phyloP scores from a whole-genome alignment of 2,113 vertebrate genomes.

The Etheostoma cragini region DNA sequence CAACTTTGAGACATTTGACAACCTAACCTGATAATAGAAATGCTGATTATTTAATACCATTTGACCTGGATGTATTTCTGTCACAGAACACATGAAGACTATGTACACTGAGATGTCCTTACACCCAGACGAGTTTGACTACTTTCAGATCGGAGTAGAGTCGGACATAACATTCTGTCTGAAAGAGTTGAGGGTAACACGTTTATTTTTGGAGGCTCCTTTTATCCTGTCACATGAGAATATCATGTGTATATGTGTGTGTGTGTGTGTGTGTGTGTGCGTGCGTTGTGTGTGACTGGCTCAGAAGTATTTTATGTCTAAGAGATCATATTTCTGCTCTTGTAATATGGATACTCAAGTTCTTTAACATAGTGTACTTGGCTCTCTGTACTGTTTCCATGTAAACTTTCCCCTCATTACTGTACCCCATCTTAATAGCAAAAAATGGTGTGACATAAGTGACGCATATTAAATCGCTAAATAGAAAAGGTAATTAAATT shows the following conservation, averaged over 20 bases:
- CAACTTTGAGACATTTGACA: neutral
- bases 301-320: conserved; percentile 52
- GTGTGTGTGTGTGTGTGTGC: neutral
- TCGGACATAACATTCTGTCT: conserved; percentile 95
- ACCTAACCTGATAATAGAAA: neutral
- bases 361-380: conserved; percentile 34
- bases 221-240: conserved; percentile 60
- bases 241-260: conserved; percentile 18
- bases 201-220: conserved; percentile 51
- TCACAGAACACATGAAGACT: conserved; percentile 85
- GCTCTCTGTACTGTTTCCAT: conserved; percentile 47
- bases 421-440: conserved; percentile 31
- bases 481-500: conserved; percentile 7
- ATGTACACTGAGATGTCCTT: conserved; percentile 90
- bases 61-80: conserved; percentile 26
- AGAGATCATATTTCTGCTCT: conserved; percentile 60
- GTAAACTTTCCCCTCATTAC: conserved; percentile 39
- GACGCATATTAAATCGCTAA: conserved; percentile 17
- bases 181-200: conserved; percentile 93
- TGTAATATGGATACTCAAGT: conserved; percentile 31
- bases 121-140: conserved; percentile 91
- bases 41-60: neutral
- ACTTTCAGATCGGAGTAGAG: conserved; percentile 89
- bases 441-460: conserved; percentile 24
- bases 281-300: neutral